Percentiles rank a stretch among this genome's conserved stretches.
Evolutionary conservation across 2,888 invertebrate genomes (phyloP).

Genomic region (Agrotis puta): DNA sequence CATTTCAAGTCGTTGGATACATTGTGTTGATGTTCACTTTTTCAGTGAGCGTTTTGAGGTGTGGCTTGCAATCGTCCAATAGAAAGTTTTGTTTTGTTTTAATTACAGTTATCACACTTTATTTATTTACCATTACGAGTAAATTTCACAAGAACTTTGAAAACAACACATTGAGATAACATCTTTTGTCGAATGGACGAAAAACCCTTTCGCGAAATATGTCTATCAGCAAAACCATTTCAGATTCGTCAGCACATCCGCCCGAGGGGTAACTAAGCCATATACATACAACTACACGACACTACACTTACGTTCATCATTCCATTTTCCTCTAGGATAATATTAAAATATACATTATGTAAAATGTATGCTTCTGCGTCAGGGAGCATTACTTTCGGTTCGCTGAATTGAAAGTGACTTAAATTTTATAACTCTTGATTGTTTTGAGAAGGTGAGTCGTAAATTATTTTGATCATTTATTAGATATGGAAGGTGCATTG

Average conservation of each 20-base stretch:
- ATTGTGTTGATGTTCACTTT: no score
- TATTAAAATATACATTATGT: conserved; percentile 42
- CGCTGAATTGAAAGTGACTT: conserved; percentile 29
- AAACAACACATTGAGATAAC: no score
- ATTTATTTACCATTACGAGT: not conserved
- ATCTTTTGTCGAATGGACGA: not conserved
- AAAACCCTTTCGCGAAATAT: conserved; percentile 1
- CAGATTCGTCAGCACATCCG: conserved; percentile 5
- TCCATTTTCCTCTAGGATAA: conserved; percentile 29
- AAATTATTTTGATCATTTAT: not conserved
- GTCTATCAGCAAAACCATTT: conserved; percentile 15
- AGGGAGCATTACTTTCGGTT: conserved; percentile 19
- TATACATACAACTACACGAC: conserved; percentile 41
- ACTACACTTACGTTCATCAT: conserved; percentile 53
- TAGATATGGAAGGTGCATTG: no score
- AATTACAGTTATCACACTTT: not conserved
- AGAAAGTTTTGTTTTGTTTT: not conserved
- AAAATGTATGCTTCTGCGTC: conserved; percentile 24
- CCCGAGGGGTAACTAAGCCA: conserved; percentile 32
- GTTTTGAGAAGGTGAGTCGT: not conserved
- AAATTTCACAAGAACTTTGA: not conserved
- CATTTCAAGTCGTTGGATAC: no score
- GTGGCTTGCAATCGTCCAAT: no score
- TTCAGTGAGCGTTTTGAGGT: no score
- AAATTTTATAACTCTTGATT: conserved; percentile 12